A percentile compares a stretch with the other conserved stretches of the same genome.
Conservation (phyloP, 2,113 vertebrate genomes). For the Pomatostomus ruficeps region DNA sequence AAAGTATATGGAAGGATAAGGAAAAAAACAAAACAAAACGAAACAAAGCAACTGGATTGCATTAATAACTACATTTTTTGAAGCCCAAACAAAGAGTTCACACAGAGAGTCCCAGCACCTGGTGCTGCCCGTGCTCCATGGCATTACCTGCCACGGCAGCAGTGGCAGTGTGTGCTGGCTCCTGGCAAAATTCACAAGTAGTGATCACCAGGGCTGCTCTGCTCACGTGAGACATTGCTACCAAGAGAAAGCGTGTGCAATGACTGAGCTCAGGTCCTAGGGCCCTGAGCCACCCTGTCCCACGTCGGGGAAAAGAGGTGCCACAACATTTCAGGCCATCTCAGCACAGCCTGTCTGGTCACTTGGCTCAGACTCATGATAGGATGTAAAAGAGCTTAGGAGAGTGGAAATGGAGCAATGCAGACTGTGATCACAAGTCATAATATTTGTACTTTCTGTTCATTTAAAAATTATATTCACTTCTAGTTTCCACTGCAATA, state of each 20-base stretch:
- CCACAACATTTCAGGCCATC: background rate
- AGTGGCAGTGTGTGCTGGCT: fast-evolving
- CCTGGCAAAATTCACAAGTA: background rate
- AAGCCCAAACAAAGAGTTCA: background rate
- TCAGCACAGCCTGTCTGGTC: background rate
- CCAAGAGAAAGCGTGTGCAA: background rate
- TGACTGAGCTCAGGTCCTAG: background rate
- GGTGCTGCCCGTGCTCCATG: background rate
- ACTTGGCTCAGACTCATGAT: background rate
- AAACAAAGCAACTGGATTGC: background rate
- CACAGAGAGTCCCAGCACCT: background rate
- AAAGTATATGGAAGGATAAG: background rate
- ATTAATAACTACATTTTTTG: background rate
- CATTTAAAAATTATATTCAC: background rate
- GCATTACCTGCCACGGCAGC: background rate
- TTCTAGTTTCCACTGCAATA: background rate
- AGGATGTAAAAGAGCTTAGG: background rate
- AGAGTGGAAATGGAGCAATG: background rate
- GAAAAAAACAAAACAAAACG: background rate
- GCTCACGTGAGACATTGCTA: background rate
- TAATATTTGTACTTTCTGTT: background rate
- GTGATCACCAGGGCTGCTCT: fast-evolving
- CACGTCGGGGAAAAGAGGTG: background rate
- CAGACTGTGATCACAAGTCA: background rate
- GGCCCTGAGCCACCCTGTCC: fast-evolving